Base-by-base conservation (phyloP, 2,113 vertebrate species). In the Collichthys lucidus region DNA sequence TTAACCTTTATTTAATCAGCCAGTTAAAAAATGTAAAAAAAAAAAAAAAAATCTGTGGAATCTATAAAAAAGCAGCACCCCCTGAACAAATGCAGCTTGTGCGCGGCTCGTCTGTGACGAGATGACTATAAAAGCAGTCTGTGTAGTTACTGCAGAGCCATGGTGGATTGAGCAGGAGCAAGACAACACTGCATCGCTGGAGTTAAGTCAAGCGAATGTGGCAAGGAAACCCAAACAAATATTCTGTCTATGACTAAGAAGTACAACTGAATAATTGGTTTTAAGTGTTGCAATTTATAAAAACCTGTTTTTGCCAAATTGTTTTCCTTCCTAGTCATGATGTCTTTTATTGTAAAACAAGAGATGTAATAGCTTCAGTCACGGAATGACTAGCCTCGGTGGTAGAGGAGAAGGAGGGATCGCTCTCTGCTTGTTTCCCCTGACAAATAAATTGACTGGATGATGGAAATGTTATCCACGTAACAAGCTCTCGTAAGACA, bases 231-330 rank as follows among this genome's bases (percentile, higher is more conserved):
- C 82, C 62, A 86, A 89, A 89, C 82, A 88, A 90, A 90, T 86
- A 91, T 75, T 80, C 75, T 17, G 57, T 79, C 67, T 87, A 85
- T 90, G 92, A 93, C 82, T 88, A 88, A 91, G 76, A 87, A 80
- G 75, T 77, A 59, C 83, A 84, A 86, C 86, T 88, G 84, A 88
- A 89, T 91, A 92, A 93, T 91, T 92, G 88, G 65, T 87, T 89
- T 86, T 85, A 89, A 90, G 88, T 83, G 79, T 87, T 86, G 83
- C 84, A 93, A 89, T 94, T 90, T 93, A 86, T 88, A 79, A 74
- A 89, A 88, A 82, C n/a, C 46, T 83, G 82, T 88, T 87, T 88
- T 92, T 88, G 91, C 87, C 84, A 89, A 88, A 78, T 80, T 82
- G 77, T 90, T 90, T 90, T 86, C 88, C 74, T 83, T 78, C 70